These are phyloP conservation scores for Apis laboriosa DNA, from an alignment of 1,140 invertebrate genomes.

Conservation along the genomic window DNA sequence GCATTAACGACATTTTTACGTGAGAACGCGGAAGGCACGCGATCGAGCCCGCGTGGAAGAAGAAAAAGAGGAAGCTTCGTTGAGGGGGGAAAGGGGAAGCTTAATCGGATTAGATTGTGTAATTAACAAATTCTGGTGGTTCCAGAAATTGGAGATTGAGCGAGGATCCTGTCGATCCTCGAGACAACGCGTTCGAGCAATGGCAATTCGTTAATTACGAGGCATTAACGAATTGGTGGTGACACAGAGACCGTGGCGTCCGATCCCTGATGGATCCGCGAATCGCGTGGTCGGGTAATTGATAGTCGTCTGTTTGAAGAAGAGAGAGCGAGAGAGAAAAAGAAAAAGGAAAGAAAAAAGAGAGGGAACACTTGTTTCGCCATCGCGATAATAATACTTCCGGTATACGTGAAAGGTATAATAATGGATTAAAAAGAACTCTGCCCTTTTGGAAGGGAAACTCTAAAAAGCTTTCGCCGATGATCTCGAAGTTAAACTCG, in stretches of 20 bases:
- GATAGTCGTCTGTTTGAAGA: conserved; percentile 36
- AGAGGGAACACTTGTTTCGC: too few relatives aligned
- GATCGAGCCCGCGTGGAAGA: conserved; percentile 2
- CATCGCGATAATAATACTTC: conserved; percentile 10
- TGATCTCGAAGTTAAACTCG: background rate
- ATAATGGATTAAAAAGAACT: conserved; percentile 38
- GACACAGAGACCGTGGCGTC: background rate
- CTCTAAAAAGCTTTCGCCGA: background rate
- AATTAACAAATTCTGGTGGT: conserved; percentile 60
- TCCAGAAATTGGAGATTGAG: conserved; percentile 18
- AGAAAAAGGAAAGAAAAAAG: background rate
- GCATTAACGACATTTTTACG: conserved; percentile 70
- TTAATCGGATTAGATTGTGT: conserved; percentile 58
- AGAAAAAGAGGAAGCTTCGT: background rate
- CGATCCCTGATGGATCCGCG: conserved; percentile 53
- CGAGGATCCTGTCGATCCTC: background rate
- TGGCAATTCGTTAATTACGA: conserved; percentile 57
- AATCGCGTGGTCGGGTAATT: conserved; percentile 62
- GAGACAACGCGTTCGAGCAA: background rate
- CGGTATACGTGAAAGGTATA: background rate
- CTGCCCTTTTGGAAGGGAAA: background rate
- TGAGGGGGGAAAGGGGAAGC: conserved; percentile 7
- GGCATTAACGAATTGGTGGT: conserved; percentile 49
- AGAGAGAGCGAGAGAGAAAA: background rate
- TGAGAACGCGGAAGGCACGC: conserved; percentile 49